phyloP scores from a whole-genome alignment of 1,140 invertebrate species.

The Rhagoletis zephyria region DNA sequence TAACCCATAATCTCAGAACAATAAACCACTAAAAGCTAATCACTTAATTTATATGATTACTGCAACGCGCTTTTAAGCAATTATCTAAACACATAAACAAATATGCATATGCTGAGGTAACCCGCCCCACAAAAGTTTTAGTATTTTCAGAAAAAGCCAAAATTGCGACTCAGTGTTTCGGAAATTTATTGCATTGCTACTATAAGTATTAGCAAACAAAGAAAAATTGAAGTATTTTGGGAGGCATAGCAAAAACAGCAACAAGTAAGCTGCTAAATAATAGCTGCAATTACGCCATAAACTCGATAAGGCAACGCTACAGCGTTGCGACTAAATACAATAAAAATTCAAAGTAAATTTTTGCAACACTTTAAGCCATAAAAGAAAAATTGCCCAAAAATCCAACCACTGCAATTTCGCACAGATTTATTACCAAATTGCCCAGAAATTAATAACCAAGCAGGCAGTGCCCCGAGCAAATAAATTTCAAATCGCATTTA shows the following conservation, averaged over 20 bases:
- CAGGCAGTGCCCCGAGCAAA: not conserved
- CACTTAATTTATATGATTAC: conserved; percentile 42
- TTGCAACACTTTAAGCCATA: conserved; percentile 19
- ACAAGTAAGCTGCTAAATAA: not conserved
- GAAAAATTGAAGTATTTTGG: too few species aligned
- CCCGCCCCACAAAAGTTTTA: not conserved
- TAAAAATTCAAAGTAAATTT: not conserved
- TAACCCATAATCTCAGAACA: too few species aligned
- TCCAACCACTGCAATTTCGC: conserved; percentile 40
- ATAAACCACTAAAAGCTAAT: not conserved
- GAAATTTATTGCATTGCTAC: conserved; percentile 14
- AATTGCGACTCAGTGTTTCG: not conserved
- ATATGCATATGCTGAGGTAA: not conserved
- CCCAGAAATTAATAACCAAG: conserved; percentile 47
- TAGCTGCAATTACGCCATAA: not conserved
- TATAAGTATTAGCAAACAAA: not conserved
- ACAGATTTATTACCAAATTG: conserved; percentile 44
- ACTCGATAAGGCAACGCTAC: not conserved
- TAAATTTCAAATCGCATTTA: conserved; percentile 43
- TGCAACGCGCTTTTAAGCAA: not conserved
- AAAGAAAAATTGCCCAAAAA: conserved; percentile 33
- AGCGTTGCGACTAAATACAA: too few species aligned
- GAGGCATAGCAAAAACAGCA: not conserved
- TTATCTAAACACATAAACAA: not conserved
- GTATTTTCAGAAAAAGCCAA: not conserved